phyloP scores from a whole-genome alignment of 2,888 invertebrate species.

The Volucella bombylans region DNA sequence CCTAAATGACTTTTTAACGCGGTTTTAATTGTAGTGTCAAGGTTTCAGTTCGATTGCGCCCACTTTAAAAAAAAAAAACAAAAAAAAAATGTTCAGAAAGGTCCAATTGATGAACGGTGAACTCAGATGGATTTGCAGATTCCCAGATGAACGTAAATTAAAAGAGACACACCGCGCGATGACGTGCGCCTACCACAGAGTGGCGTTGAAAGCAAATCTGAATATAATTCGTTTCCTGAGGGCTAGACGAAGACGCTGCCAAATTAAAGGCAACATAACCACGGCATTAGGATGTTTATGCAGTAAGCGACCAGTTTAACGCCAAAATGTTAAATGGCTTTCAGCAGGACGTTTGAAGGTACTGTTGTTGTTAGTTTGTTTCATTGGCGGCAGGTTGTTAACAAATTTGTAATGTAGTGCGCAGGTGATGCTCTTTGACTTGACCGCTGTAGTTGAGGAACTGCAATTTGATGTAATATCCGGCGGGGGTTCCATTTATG shows the following conservation, averaged over 20 bases:
- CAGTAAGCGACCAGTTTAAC: conserved; percentile 71
- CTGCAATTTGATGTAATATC: no score
- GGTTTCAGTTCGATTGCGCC: conserved; percentile 54
- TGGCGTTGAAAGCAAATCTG: conserved; percentile 71
- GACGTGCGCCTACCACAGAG: conserved; percentile 63
- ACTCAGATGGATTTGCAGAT: conserved; percentile 37
- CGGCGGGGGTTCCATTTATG: no score
- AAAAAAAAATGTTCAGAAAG: conserved; percentile 14
- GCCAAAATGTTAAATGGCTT: conserved; percentile 66
- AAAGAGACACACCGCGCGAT: conserved; percentile 56
- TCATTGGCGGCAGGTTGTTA: no score
- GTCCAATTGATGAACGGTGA: neutral
- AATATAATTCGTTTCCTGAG: conserved; percentile 62
- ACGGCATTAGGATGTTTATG: conserved; percentile 65
- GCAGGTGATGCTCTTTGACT: no score
- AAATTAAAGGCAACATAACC: conserved; percentile 51
- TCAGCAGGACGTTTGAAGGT: conserved; percentile 6
- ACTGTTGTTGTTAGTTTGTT: no score
- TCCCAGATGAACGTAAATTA: conserved; percentile 37
- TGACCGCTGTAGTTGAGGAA: no score
- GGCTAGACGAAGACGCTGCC: conserved; percentile 26
- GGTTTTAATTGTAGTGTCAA: conserved; percentile 69
- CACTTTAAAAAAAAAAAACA: no score
- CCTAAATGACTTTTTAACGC: conserved; percentile 72
- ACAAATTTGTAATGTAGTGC: no score